Conservation (phyloP, 1,140 invertebrate genomes). For the Ceratina japonica region DNA sequence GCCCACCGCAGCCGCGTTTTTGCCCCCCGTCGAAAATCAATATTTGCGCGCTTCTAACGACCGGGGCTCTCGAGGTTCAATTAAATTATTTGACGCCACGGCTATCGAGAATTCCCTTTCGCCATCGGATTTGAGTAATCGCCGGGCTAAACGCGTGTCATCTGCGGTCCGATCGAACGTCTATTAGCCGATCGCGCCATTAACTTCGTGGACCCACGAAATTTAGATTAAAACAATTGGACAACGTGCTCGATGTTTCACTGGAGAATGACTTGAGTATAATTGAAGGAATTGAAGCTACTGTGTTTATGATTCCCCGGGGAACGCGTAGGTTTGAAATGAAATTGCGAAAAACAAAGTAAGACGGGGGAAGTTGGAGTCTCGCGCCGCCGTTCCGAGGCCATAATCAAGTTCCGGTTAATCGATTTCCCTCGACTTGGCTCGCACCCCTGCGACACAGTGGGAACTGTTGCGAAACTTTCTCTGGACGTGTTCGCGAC, state of each 20-base stretch:
- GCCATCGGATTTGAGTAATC: background rate
- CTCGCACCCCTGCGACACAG: background rate
- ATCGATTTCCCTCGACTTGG: slow-evolving; percentile 34
- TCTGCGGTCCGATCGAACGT: background rate
- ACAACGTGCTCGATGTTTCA: no score
- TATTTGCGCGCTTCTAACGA: slow-evolving; percentile 41
- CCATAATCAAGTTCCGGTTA: slow-evolving; percentile 32
- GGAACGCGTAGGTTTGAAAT: background rate
- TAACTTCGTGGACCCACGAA: no score
- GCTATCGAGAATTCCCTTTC: slow-evolving; percentile 21
- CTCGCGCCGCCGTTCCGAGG: background rate
- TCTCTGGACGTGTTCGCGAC: background rate
- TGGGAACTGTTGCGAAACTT: slow-evolving; percentile 32
- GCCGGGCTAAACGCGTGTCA: background rate
- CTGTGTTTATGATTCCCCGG: no score
- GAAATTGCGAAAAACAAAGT: background rate
- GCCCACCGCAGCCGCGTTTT: slow-evolving; percentile 29
- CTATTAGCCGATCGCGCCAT: background rate
- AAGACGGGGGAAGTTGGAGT: background rate
- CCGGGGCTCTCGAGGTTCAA: background rate
- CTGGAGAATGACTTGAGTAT: background rate
- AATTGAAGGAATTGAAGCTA: background rate
- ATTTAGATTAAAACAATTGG: no score
- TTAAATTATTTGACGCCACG: slow-evolving; percentile 21
- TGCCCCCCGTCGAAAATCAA: slow-evolving; percentile 53